Percentiles rank a stretch among this genome's conserved stretches.
phyloP scores from a whole-genome alignment of 2,888 invertebrate genomes.

The Xanthorhoe designata region DNA sequence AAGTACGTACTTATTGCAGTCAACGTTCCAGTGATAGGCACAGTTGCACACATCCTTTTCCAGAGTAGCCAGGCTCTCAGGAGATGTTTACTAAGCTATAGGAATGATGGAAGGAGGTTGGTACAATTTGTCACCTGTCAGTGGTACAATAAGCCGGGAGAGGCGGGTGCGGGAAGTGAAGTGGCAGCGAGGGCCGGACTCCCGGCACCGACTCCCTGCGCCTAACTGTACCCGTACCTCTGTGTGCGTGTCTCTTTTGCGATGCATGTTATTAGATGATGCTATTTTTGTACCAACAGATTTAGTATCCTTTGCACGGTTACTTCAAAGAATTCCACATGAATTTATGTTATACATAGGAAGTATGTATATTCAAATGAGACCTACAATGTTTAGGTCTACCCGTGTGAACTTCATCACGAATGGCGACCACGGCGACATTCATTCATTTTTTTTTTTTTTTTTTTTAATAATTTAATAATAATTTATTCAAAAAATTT shows the following conservation, averaged over 20 bases:
- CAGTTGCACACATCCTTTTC: not conserved
- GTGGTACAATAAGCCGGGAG: constrained; percentile 19
- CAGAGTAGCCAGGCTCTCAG: not conserved
- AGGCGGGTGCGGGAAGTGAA: constrained; percentile 11
- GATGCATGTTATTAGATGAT: constrained; percentile 74
- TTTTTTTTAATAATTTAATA: too few species aligned
- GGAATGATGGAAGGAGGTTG: constrained; percentile 8
- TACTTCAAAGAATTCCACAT: constrained; percentile 80
- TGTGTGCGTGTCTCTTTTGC: constrained; percentile 58
- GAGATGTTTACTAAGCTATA: not conserved
- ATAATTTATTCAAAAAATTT: too few species aligned
- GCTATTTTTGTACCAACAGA: constrained; percentile 74
- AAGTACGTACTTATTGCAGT: too few species aligned
- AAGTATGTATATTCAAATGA: constrained; percentile 84
- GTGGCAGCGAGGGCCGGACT: not conserved
- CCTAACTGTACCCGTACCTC: constrained; percentile 59
- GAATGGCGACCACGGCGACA: constrained; percentile 81
- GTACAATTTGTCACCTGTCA: constrained; percentile 30
- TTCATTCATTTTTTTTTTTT: too few species aligned
- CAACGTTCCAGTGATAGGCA: not conserved
- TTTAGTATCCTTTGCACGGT: constrained; percentile 80
- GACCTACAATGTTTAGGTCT: constrained; percentile 80
- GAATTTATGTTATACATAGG: constrained; percentile 83
- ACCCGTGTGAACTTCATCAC: constrained; percentile 84
- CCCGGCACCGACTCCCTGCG: constrained; percentile 46